Conservation (phyloP, 2,888 invertebrate species). For the Helicoverpa assulta region DNA sequence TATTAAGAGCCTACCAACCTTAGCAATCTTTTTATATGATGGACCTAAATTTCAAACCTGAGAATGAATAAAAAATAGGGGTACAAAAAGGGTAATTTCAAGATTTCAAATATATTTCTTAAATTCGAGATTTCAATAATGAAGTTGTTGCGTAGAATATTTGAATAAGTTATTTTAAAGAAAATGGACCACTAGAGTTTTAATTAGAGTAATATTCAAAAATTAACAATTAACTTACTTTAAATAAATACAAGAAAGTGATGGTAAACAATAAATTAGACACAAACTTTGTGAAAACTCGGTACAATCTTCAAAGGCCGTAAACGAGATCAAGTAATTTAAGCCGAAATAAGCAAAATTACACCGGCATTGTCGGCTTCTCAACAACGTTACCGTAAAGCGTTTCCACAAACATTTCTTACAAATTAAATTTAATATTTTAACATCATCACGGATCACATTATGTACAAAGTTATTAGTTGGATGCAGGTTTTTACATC, state of each 20-base stretch:
- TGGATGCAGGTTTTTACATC: constrained; percentile 67
- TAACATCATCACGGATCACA: constrained; percentile 70
- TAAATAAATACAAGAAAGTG: constrained; percentile 84
- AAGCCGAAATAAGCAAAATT: constrained; percentile 88
- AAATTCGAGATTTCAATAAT: not conserved
- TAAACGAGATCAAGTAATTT: constrained; percentile 89
- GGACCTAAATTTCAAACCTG: not conserved
- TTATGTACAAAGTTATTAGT: constrained; percentile 66
- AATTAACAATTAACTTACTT: constrained; percentile 77
- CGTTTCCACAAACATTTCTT: constrained; percentile 75
- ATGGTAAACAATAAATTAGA: constrained; percentile 88
- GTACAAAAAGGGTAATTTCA: not conserved
- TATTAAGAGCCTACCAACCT: not conserved
- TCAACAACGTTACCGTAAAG: constrained; percentile 78
- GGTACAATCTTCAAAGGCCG: constrained; percentile 87
- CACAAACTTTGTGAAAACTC: constrained; percentile 86
- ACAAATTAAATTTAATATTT: constrained; percentile 76
- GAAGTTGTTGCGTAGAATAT: not conserved
- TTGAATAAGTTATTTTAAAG: not conserved
- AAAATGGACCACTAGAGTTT: constrained; percentile 36
- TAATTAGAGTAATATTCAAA: constrained; percentile 71
- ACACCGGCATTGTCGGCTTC: constrained; percentile 83
- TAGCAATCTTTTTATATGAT: not conserved
- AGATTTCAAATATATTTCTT: not conserved
- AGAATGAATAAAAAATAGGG: not conserved